phyloP scores from a whole-genome alignment of 2,888 invertebrate species.

The Acanthosepion lycidas region DNA sequence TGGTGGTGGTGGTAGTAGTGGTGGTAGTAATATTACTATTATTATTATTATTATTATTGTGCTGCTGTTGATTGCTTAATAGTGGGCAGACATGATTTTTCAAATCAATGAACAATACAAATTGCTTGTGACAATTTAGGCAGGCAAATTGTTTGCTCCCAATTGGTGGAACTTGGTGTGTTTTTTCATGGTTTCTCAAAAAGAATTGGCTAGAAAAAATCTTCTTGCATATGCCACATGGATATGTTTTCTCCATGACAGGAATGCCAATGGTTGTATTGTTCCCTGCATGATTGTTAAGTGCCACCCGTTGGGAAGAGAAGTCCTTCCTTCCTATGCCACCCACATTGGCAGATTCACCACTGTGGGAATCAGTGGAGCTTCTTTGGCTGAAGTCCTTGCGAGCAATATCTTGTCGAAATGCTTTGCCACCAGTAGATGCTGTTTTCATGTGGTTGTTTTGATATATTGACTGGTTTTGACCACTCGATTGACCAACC shows the following conservation, averaged over 20 bases:
- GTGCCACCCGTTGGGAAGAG: neutral
- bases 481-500: neutral
- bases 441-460: constrained; percentile 24
- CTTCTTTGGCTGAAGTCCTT: neutral
- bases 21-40: neutral
- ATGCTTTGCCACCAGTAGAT: constrained; percentile 33
- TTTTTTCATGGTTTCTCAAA: constrained; percentile 16
- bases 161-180: neutral
- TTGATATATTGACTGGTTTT: constrained; percentile 24
- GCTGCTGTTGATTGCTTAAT: neutral
- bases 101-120: neutral
- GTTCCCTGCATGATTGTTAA: neutral
- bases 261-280: neutral
- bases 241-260: constrained; percentile 55
- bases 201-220: constrained; percentile 52
- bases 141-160: neutral
- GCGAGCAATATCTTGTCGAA: neutral
- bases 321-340: constrained; percentile 35
- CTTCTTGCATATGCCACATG: constrained; percentile 55
- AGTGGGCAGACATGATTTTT: constrained; percentile 4
- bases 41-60: neutral
- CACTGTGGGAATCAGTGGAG: neutral
- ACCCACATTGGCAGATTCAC: neutral
- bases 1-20: too few species aligned
- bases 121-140: neutral